Evolutionary conservation across 1,140 invertebrate genomes (phyloP).

Genomic region (Cydia strobilella): DNA sequence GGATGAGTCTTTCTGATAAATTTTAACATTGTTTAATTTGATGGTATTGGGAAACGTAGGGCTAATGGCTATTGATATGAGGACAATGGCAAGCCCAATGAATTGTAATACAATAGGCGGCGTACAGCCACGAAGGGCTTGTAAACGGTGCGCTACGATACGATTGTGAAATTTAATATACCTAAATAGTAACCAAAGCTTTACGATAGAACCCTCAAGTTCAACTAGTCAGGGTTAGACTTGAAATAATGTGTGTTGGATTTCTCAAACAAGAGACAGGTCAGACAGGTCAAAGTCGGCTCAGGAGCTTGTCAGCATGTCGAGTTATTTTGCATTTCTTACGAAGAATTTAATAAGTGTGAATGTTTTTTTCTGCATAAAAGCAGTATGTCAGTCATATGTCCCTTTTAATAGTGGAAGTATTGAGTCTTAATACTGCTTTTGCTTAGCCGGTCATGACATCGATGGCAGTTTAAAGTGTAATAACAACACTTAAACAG

Average conservation of each 20-base stretch:
- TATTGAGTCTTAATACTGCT: neutral
- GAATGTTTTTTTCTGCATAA: too few relatives aligned
- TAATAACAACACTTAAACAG: slow-evolving; percentile 7
- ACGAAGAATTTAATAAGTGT: neutral
- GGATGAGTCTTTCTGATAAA: slow-evolving; percentile 10
- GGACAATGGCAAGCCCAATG: slow-evolving; percentile 53
- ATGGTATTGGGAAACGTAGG: slow-evolving; percentile 50
- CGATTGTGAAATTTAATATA: slow-evolving; percentile 19
- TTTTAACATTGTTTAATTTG: slow-evolving; percentile 48
- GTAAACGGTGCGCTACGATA: slow-evolving; percentile 23
- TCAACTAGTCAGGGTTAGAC: neutral
- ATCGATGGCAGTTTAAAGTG: slow-evolving; percentile 1
- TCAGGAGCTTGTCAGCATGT: neutral
- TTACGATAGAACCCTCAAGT: neutral
- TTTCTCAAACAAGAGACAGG: neutral
- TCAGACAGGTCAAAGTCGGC: too few relatives aligned
- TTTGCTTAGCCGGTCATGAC: neutral
- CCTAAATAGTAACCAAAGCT: neutral
- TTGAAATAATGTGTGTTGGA: neutral
- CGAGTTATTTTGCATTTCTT: neutral
- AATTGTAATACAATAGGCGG: slow-evolving; percentile 45
- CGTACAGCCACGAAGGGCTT: slow-evolving; percentile 44
- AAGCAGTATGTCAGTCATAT: too few relatives aligned
- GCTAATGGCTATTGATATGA: slow-evolving; percentile 46
- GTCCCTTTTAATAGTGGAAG: neutral